Conservation (phyloP, 2,113 vertebrate genomes). For the Anthoscopus minutus region DNA sequence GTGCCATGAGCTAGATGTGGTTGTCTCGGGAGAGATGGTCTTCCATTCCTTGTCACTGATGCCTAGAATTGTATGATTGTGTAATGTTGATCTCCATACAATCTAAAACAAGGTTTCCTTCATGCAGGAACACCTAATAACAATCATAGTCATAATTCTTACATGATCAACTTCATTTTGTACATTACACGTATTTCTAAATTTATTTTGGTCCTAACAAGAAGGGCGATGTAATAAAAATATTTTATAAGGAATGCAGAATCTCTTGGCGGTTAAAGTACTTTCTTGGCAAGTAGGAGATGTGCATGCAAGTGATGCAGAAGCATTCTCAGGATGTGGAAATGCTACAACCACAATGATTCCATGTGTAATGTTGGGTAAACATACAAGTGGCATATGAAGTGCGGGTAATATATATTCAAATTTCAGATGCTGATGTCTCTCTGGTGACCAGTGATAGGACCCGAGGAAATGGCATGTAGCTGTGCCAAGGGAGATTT, state of each 20-base stretch:
- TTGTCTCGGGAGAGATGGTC: not conserved
- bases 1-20: not conserved
- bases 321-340: not conserved
- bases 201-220: not conserved
- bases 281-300: not conserved
- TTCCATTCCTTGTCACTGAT: not conserved
- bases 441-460: not conserved
- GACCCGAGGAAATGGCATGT: not conserved
- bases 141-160: not conserved
- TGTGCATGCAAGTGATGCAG: not conserved
- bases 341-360: not conserved
- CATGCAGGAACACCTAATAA: not conserved
- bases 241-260: not conserved
- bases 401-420: not conserved
- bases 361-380: not conserved
- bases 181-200: accelerated
- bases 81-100: not conserved
- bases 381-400: not conserved
- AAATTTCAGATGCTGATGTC: not conserved
- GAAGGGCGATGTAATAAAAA: not conserved
- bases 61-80: not conserved
- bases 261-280: not conserved
- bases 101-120: not conserved
- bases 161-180: not conserved
- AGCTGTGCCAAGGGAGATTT: no score